These are phyloP conservation scores for Carposina sasakii DNA, from an alignment of 1,140 invertebrate genomes.

Conservation along the genomic window DNA sequence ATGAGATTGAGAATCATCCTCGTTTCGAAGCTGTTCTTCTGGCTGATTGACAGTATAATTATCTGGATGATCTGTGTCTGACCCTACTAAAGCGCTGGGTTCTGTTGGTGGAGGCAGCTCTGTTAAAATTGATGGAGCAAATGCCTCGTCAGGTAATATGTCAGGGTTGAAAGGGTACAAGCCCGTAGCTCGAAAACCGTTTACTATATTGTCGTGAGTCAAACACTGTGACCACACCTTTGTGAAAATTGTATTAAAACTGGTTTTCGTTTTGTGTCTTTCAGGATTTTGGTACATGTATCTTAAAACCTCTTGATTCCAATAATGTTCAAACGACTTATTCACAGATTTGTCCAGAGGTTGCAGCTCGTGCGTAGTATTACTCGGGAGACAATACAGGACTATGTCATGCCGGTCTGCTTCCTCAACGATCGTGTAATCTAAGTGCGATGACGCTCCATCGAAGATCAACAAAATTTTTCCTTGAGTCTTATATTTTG, in stretches of 20 bases:
- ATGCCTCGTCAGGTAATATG: conserved; percentile 40
- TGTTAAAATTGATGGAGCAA: conserved; percentile 28
- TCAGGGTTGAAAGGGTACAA: conserved; percentile 32
- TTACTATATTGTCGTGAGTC: conserved; percentile 22
- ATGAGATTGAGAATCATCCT: too few species aligned
- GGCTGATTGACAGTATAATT: too few species aligned
- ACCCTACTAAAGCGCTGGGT: too few species aligned
- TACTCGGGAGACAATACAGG: conserved; percentile 49
- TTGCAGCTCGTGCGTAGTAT: conserved; percentile 57
- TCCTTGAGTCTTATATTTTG: conserved; percentile 31
- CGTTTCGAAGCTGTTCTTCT: too few species aligned
- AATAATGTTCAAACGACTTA: conserved; percentile 36
- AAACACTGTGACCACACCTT: conserved; percentile 7
- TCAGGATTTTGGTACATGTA: not conserved
- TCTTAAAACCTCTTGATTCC: conserved; percentile 31
- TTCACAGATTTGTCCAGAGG: conserved; percentile 44
- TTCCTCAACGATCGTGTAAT: conserved; percentile 33
- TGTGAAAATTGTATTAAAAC: not conserved
- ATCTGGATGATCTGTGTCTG: too few species aligned
- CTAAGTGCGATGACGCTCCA: conserved; percentile 45
- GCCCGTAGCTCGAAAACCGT: conserved; percentile 37
- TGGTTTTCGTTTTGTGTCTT: not conserved
- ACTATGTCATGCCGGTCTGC: conserved; percentile 39
- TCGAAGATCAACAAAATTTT: conserved; percentile 50
- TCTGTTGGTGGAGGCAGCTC: conserved; percentile 5